These are phyloP conservation scores for Trichopria drosophilae DNA, from an alignment of 2,888 invertebrate genomes.

Conservation along the genomic window DNA sequence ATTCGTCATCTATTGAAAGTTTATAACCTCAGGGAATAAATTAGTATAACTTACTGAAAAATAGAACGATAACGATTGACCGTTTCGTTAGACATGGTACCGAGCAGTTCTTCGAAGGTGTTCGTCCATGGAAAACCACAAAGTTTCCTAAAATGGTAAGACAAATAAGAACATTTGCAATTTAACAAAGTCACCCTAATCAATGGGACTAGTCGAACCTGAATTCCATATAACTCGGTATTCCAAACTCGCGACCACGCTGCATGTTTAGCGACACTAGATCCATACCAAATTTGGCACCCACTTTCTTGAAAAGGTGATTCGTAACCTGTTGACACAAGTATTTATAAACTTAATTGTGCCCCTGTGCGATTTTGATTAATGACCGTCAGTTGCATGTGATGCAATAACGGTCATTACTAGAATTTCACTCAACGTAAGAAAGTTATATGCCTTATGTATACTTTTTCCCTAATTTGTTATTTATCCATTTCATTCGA, in stretches of 20 bases:
- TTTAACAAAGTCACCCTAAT: neutral
- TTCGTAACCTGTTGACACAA: slow-evolving; percentile 85
- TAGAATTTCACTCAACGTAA: no score
- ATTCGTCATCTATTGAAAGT: neutral
- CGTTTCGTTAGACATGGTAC: slow-evolving; percentile 87
- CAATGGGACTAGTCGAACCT: slow-evolving; percentile 60
- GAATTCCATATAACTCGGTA: slow-evolving; percentile 92
- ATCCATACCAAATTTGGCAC: slow-evolving; percentile 83
- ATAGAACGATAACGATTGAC: slow-evolving; percentile 80
- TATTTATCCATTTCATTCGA: no score
- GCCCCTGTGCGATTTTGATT: no score
- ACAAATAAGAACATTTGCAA: slow-evolving; percentile 9
- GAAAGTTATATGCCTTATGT: no score
- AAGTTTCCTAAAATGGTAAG: slow-evolving; percentile 68
- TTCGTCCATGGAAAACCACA: slow-evolving; percentile 81
- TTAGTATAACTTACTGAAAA: slow-evolving; percentile 68
- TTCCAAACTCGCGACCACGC: slow-evolving; percentile 86
- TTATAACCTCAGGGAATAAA: neutral
- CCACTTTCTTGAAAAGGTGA: slow-evolving; percentile 84
- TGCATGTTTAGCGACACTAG: slow-evolving; percentile 92
- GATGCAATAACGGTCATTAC: no score
- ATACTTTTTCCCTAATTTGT: no score
- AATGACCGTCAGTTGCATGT: no score
- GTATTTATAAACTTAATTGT: no score
- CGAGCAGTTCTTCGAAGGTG: slow-evolving; percentile 78